Percentiles rank a stretch among this genome's conserved stretches.
Evolutionary conservation across 2,797 vertebrate genomes (phyloP).

Genomic region (Periparus ater): DNA sequence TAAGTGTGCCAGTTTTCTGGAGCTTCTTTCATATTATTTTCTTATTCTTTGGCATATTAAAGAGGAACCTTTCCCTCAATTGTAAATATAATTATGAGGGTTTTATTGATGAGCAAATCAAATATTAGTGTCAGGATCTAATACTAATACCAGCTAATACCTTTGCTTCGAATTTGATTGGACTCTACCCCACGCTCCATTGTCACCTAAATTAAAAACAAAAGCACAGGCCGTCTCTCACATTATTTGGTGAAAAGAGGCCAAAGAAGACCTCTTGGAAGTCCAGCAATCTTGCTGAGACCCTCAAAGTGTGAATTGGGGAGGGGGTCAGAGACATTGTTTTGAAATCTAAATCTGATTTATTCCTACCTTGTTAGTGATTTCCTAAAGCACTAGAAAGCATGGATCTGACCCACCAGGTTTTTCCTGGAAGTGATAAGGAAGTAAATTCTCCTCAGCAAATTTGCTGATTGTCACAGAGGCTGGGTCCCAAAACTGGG

Average conservation of each 20-base stretch:
- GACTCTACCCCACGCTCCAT: not conserved
- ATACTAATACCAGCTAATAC: not conserved
- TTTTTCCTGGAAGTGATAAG: not conserved
- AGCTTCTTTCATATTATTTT: not conserved
- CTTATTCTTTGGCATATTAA: not conserved
- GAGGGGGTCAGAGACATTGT: not conserved
- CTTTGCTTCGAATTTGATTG: not conserved
- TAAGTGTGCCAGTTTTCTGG: not conserved
- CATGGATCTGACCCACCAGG: fast-evolving
- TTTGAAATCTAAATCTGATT: not conserved
- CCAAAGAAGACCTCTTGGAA: not conserved
- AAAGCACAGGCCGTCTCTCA: not conserved
- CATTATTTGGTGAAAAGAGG: not conserved
- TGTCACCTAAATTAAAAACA: not conserved
- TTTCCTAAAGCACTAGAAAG: not conserved
- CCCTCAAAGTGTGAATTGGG: not conserved
- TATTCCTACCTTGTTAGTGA: not conserved
- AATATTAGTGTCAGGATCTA: not conserved
- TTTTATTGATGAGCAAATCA: not conserved
- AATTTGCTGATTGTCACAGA: not conserved
- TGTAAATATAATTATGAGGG: not conserved
- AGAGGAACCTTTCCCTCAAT: not conserved
- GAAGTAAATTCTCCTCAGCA: not conserved
- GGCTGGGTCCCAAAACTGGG: not conserved
- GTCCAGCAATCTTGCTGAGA: not conserved